A percentile compares a stretch with the other conserved stretches of the same genome.
phyloP scores from a whole-genome alignment of 2,888 invertebrate species.

The Brenthis daphne region DNA sequence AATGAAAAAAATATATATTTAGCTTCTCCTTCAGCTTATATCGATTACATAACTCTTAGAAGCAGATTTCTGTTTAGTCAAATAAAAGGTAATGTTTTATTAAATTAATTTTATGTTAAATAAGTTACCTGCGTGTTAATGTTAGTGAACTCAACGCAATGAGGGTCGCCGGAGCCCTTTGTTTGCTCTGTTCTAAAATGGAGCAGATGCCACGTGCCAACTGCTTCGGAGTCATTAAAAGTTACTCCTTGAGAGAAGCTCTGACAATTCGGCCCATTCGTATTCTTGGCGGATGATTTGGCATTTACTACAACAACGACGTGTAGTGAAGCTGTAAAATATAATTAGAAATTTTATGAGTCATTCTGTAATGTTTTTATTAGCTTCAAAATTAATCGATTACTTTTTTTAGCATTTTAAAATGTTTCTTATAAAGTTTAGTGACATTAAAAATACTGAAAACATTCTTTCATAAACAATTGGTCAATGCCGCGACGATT shows the following conservation, averaged over 20 bases:
- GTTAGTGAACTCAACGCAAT: conserved; percentile 61
- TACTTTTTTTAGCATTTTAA: no score
- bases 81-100: background rate
- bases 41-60: no score
- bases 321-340: conserved; percentile 40
- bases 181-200: conserved; percentile 57
- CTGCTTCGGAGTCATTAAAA: conserved; percentile 61
- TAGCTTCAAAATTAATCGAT: no score
- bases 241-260: conserved; percentile 60
- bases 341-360: background rate
- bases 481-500: no score
- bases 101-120: background rate
- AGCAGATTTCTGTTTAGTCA: background rate
- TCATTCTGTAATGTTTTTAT: background rate
- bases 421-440: no score
- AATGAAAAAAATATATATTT: no score
- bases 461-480: no score
- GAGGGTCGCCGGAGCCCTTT: conserved; percentile 56
- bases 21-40: no score
- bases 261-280: conserved; percentile 53
- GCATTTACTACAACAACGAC: conserved; percentile 39
- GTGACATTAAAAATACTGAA: no score
- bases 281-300: conserved; percentile 48
- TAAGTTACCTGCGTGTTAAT: conserved; percentile 55
- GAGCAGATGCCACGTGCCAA: conserved; percentile 66